Evolutionary conservation across 2,113 vertebrate genomes (phyloP), one percentile per base, ranked within the genome.

Genomic region (Cyphomyrus plagiostoma): DNA sequence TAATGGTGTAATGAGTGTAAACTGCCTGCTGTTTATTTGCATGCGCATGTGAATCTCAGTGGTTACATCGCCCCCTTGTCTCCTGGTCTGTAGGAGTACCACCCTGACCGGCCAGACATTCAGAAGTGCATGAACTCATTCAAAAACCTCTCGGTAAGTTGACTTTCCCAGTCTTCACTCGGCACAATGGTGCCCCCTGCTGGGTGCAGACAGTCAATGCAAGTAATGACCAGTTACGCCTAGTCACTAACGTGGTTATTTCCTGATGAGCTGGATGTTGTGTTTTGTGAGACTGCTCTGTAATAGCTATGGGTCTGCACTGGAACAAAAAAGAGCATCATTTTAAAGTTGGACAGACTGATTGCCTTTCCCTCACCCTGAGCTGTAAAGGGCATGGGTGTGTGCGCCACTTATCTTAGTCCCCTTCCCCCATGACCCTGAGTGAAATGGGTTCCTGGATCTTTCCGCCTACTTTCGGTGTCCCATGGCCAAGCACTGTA

Each of bases 111-210:
- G 91, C 95, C 96, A 91, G 98, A 99, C 91, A 99, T 99, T 92
- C 98, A 97, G 77, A 99, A 97, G 94, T 98, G 97, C 92, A 99
- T 99, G 98, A 96, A 95, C 0, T 94, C 97, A 89, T 99, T 99
- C 95, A 99, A 99, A 93, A 97, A 95, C 89, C 96, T 99, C 85
- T 98, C 98, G 89, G 98, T 99, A 96, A 98, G 98, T 87, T 88
- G 74, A 42, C 15, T 74, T 53, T 13, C 53, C 48, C 13, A 13
- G 19, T 8, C 50, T 56, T 19, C 39, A 23, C n/a, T 86, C 5
- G 0, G 84, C 21, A 49, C 46, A 23, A 30, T 19, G 6, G 17
- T 30, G 85, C 50, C 85, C 50, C 50, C 85, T 87, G 84, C 84
- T 86, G 84, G 48, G 11, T 5, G n/a, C 21, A 26, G 13, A 3